A percentile compares a stretch with the other conserved stretches of the same genome.
Evolutionary conservation across 2,113 vertebrate species (phyloP).

Genomic region (Galemys pyrenaicus): DNA sequence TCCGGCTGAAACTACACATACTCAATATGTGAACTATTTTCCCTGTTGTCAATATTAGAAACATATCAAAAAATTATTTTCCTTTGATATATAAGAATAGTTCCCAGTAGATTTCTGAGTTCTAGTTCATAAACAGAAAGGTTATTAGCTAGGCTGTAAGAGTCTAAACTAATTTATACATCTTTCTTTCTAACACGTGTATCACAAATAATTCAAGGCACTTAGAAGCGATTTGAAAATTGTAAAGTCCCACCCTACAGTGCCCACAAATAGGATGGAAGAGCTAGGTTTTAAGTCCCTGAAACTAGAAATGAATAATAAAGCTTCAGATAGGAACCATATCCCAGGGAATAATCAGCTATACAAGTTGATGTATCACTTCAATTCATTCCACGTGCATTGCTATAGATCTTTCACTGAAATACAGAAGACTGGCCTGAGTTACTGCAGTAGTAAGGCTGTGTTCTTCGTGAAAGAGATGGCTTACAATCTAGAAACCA

Average conservation of each 20-base stretch:
- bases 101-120: background rate
- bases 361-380: conserved; percentile 27
- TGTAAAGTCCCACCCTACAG: background rate
- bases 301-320: conserved; percentile 22
- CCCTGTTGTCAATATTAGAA: background rate
- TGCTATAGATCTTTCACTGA: conserved; percentile 56
- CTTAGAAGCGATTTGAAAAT: background rate
- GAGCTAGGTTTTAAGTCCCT: background rate
- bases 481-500: conserved; percentile 54
- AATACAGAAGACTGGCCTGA: conserved; percentile 19
- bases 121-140: background rate
- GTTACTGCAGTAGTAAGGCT: background rate
- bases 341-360: conserved; percentile 29
- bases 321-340: conserved; percentile 15
- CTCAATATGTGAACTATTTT: background rate
- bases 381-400: conserved; percentile 14
- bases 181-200: background rate
- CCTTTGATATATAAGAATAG: background rate
- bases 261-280: background rate
- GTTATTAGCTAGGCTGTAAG: background rate
- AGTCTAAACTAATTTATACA: background rate
- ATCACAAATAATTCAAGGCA: background rate
- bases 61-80: conserved; percentile 24
- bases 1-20: background rate
- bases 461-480: conserved; percentile 49